phyloP scores from a whole-genome alignment of 2,888 invertebrate genomes.

The Spodoptera exigua region DNA sequence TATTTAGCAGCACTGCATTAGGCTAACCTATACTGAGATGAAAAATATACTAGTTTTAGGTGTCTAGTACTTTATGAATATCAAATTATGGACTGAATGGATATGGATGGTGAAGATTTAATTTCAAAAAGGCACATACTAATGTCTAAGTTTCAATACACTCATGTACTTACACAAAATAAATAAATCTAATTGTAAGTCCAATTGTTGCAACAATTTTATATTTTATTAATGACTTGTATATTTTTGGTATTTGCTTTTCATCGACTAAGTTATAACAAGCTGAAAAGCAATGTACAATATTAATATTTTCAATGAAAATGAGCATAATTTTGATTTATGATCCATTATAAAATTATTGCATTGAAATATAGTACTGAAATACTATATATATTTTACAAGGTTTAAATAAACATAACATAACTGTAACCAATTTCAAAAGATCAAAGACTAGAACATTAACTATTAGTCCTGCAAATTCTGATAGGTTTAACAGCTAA shows the following conservation, averaged over 20 bases:
- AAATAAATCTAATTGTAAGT: conserved; percentile 61
- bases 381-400: conserved; percentile 38
- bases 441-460: conserved; percentile 60
- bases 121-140: conserved; percentile 82
- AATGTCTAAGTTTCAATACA: conserved; percentile 66
- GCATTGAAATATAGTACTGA: conserved; percentile 36
- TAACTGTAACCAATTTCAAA: conserved; percentile 47
- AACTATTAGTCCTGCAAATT: conserved; percentile 48
- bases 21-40: conserved; percentile 24
- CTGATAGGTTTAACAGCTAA: conserved; percentile 53
- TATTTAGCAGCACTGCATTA: conserved; percentile 29
- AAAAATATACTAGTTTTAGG: conserved; percentile 37
- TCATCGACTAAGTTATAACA: conserved; percentile 42
- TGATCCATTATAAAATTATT: conserved; percentile 38
- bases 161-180: conserved; percentile 58
- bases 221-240: conserved; percentile 50
- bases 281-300: conserved; percentile 53
- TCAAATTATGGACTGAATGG: conserved; percentile 75
- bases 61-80: conserved; percentile 60
- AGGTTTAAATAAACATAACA: conserved; percentile 38
- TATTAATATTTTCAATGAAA: conserved; percentile 25
- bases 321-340: conserved; percentile 27
- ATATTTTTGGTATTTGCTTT: conserved; percentile 64
- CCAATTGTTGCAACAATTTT: conserved; percentile 50
- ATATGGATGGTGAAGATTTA: conserved; percentile 79